Evolutionary conservation across 2,113 vertebrate species (phyloP).

Genomic region (Toxostoma redivivum): DNA sequence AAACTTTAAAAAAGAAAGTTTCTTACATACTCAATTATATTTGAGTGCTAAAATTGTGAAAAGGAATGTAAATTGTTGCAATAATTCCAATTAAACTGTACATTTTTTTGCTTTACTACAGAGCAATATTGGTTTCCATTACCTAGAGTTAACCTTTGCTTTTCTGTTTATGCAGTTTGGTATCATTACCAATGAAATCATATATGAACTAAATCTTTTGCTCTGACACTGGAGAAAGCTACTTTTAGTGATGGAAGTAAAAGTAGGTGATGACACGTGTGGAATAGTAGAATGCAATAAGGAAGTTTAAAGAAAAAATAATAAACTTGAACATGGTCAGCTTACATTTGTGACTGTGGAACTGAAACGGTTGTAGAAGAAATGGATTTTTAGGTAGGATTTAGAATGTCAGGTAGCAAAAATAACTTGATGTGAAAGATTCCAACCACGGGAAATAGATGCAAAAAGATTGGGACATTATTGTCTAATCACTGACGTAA

Average conservation of each 20-base stretch:
- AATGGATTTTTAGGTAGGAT: not conserved
- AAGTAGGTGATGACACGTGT: not conserved
- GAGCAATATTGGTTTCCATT: not conserved
- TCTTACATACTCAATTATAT: not conserved
- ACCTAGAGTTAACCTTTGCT: not conserved
- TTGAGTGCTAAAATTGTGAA: not conserved
- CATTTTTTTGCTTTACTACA: not conserved
- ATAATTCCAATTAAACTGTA: not conserved
- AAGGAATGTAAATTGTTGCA: not conserved
- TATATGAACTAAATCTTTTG: not conserved
- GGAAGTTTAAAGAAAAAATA: not conserved
- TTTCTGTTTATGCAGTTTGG: not conserved
- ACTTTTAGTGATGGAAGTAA: not conserved
- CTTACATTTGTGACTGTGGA: not conserved
- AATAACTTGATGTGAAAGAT: not conserved
- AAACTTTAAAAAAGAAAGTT: not conserved
- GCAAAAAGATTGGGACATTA: not conserved
- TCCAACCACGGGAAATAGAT: not conserved
- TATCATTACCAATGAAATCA: not conserved
- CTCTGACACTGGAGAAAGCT: not conserved
- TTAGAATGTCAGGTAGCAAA: not conserved
- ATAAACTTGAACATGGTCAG: not conserved
- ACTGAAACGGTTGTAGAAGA: not conserved
- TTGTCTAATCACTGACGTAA: not conserved
- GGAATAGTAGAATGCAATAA: not conserved